A percentile compares a stretch with the other conserved stretches of the same genome.
phyloP scores from a whole-genome alignment of 2,888 invertebrate species.

The Noctua pronuba region DNA sequence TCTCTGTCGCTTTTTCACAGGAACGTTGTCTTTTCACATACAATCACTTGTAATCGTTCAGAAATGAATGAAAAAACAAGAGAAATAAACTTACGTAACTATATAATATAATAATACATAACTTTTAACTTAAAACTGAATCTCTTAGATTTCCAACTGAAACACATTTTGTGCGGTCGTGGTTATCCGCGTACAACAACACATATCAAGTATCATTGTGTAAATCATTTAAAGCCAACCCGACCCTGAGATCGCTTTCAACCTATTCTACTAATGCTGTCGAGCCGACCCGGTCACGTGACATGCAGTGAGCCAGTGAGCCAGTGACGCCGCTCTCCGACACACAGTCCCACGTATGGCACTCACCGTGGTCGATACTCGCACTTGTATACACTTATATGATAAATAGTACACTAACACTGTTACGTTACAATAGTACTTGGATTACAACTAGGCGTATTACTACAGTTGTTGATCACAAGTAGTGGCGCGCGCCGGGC shows the following conservation, averaged over 20 bases:
- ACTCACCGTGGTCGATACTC: constrained; percentile 71
- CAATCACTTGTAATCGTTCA: constrained; percentile 26
- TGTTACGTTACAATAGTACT: constrained; percentile 47
- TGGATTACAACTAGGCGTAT: constrained; percentile 50
- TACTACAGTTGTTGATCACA: constrained; percentile 44
- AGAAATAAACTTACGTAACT: constrained; percentile 56
- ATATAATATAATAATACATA: constrained; percentile 55
- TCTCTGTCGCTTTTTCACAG: constrained; percentile 58
- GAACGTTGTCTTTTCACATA: constrained; percentile 49
- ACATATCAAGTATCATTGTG: constrained; percentile 66
- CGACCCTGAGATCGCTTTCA: constrained; percentile 54
- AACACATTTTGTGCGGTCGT: constrained; percentile 78
- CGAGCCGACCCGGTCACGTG: constrained; percentile 69
- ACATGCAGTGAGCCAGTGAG: too few species aligned
- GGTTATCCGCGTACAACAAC: constrained; percentile 70
- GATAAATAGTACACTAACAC: constrained; percentile 43
- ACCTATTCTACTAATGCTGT: constrained; percentile 62
- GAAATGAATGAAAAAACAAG: constrained; percentile 65
- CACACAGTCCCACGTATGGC: constrained; percentile 78
- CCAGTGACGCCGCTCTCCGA: not conserved
- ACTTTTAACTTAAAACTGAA: constrained; percentile 70
- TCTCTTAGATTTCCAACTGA: constrained; percentile 78
- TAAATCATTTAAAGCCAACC: constrained; percentile 77
- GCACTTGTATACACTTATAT: constrained; percentile 23
- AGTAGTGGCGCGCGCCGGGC: constrained; percentile 17